Base-by-base conservation (phyloP, 2,888 invertebrate genomes). In the Epiblema foenella region DNA sequence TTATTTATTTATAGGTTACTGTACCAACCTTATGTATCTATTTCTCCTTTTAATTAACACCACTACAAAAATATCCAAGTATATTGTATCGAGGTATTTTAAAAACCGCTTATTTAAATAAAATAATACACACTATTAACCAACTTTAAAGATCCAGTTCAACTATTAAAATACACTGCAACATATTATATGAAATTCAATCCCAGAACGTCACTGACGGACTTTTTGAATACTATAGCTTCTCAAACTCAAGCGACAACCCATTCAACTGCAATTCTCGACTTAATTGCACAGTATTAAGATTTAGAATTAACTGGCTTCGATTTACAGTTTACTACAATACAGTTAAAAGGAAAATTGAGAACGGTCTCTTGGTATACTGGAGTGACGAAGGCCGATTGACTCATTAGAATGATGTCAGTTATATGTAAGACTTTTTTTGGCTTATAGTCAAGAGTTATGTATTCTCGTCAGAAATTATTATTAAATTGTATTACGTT, bases 371-470 rank as follows among this genome's bases (percentile, higher is more conserved):
- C 17, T 9, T 18, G 51, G 24, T 12, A 15, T 18, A 10, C n/a
- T n/a, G n/a, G 8, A n/a, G 33, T 62, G 46, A 68, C 46, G 60
- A 54, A 64, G 54, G 60, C 17, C 52, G 37, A 49, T 52, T 54
- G 68, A 62, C 5, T 68, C 68, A 54, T 65, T 58, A 59, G 33
- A 37, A 68, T 68, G 60, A 62, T 54, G 68, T 68, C 60, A 62
- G 18, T 37, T 11, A 15, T n/a, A 33, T 42, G n/a, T 60, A 51
- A 54, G 20, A 37, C 15, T 42, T 42, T 56, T n/a, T 42, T 60
- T 68, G 68, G 68, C 59, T 4, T 59, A 24, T 9, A 59, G n/a
- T 68, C 68, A 68, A 68, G 17, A 29, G 15, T 33, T 33, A n/a
- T 37, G 54, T 68, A 68, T 68, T 62, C 62, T 62, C 18, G 46